These are phyloP conservation scores for Casuarius casuarius DNA, from an alignment of 2,113 vertebrate genomes.

Conservation along the genomic window DNA sequence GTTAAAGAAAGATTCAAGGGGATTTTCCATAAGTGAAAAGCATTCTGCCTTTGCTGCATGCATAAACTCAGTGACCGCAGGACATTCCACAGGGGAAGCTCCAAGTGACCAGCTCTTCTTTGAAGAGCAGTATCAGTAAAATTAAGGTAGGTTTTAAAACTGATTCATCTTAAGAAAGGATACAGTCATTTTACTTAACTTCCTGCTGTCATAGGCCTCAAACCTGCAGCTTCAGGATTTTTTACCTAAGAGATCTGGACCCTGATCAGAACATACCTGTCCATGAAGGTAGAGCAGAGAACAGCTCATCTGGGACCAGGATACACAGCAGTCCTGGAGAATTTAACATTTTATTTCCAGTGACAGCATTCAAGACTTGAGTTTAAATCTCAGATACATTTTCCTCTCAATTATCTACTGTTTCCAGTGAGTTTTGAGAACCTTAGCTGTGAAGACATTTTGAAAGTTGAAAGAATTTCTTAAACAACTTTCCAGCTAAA, in stretches of 20 bases:
- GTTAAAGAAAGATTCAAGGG: not conserved
- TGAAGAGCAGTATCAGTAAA: not conserved
- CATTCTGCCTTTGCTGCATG: not conserved
- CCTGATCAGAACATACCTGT: not conserved
- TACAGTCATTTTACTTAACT: not conserved
- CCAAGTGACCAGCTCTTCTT: not conserved
- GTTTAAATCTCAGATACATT: too few species aligned
- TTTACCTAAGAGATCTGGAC: not conserved
- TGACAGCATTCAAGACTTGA: too few species aligned
- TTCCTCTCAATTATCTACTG: too few species aligned
- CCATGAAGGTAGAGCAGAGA: not conserved
- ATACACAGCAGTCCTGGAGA: too few species aligned
- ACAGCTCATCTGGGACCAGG: not conserved
- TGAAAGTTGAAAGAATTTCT: too few species aligned
- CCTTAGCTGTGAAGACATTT: too few species aligned
- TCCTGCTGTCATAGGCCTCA: not conserved
- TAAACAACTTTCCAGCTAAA: too few species aligned
- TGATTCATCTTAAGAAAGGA: not conserved
- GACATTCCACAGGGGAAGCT: not conserved
- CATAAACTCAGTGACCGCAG: not conserved
- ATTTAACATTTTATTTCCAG: too few species aligned
- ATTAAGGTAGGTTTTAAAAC: not conserved
- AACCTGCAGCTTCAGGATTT: not conserved
- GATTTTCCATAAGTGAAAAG: not conserved
- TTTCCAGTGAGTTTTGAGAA: too few species aligned